Percentiles rank a stretch among this genome's conserved stretches.
phyloP scores from a whole-genome alignment of 1,140 invertebrate species.

The Drosophila suzukii region DNA sequence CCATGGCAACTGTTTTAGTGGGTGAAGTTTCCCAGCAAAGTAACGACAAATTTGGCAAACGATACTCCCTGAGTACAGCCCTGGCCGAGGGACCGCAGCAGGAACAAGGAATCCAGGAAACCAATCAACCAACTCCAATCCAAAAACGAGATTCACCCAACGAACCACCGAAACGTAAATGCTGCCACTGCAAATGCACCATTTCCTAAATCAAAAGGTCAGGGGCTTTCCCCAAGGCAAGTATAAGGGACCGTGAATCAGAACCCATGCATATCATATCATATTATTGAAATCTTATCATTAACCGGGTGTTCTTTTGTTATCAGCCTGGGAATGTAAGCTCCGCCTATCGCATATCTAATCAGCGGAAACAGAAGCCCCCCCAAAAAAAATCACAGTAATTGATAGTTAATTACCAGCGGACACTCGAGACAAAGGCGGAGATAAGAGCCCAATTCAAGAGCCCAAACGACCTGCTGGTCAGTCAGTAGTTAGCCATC shows the following conservation, averaged over 20 bases:
- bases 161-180: conserved; percentile 21
- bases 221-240: conserved; percentile 36
- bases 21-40: conserved; percentile 29
- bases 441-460: conserved; percentile 14
- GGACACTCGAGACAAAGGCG: conserved; percentile 29
- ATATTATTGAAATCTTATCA: conserved; percentile 26
- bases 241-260: conserved; percentile 28
- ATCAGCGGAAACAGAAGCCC: conserved; percentile 44
- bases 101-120: neutral
- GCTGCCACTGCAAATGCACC: conserved; percentile 36
- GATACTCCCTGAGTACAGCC: conserved; percentile 39
- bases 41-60: conserved; percentile 40
- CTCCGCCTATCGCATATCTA: conserved; percentile 53
- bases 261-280: neutral
- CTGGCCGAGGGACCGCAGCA: conserved; percentile 2
- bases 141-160: conserved; percentile 8
- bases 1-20: conserved; percentile 24
- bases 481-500: conserved; percentile 49
- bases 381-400: conserved; percentile 60
- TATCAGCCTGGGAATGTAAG: conserved; percentile 35
- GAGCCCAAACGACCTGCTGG: conserved; percentile 9
- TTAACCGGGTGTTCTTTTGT: conserved; percentile 20
- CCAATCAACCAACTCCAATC: neutral
- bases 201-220: conserved; percentile 30
- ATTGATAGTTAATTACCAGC: conserved; percentile 76